Base-by-base conservation (phyloP, 1,140 invertebrate species). In the Microplitis mediator region DNA sequence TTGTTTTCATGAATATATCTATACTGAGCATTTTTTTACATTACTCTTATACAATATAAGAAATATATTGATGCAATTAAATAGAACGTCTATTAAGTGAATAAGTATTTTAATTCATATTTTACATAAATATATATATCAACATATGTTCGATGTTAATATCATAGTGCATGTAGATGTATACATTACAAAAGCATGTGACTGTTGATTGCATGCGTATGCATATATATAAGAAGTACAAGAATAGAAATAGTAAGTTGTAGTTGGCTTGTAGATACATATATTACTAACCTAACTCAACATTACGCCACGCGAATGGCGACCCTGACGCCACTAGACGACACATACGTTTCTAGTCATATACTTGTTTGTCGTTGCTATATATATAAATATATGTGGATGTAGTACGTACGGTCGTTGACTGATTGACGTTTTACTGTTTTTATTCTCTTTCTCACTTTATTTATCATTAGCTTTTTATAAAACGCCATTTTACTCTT, bases 241-340 rank as follows among this genome's bases (percentile, higher is more conserved):
- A 79, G 77, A 80, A 79, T 81, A 81, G 78, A 79, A 73, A 61
- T 73, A 78, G 79, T 79, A 79, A 45, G 39, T 45, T 11, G 80
- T 80, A 80, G 77, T 51, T 52, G 32, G 31, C 36, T 16, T 45
- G 11, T 45, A 45, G 11, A 32, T 45, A 32, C 61, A 16, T 54
- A 71, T 70, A 68, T 66, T 69, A 74, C 83, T 85, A 80, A 86
- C 84, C 84, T 84, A 85, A 78, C 78, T 66, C 77, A 80, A 84
- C 78, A 73, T 70, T 79, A 68, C 73, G 76, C 66, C 76, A 81
- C 80, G 78, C 56, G 77, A 74, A 16, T 52, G 52, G 34, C 52
- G 62, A 65, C 63, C 54, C 66, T 65, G 54, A 72, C 70, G 63
- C n/a, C 63, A 14, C 45, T 65, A 36, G 63, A 65, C 63, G 63